Conservation (phyloP, 2,888 invertebrate species). For the Drosophila colorata region DNA sequence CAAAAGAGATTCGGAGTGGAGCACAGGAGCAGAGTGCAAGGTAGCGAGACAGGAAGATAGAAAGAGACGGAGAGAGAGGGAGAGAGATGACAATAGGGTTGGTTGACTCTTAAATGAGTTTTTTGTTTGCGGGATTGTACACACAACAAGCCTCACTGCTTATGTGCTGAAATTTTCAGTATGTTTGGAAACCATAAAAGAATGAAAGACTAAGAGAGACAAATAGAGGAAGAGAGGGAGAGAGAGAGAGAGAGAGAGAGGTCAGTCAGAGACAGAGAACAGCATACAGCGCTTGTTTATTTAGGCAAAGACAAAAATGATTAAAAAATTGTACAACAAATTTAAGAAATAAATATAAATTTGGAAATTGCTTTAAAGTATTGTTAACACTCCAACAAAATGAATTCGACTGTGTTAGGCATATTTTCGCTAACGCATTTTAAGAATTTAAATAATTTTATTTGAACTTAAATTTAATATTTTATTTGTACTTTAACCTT, state of each 20-base stretch:
- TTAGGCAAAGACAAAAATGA: slow-evolving; percentile 41
- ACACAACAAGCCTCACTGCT: slow-evolving; percentile 7
- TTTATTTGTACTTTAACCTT: too few species aligned
- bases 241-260: background rate
- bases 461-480: too few species aligned
- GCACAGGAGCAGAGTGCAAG: background rate
- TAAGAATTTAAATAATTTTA: too few species aligned
- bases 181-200: slow-evolving; percentile 11
- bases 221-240: background rate
- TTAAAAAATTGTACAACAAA: slow-evolving; percentile 44
- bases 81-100: slow-evolving; percentile 6
- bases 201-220: background rate
- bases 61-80: background rate
- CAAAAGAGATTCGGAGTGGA: slow-evolving; percentile 36
- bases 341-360: slow-evolving; percentile 24
- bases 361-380: too few species aligned
- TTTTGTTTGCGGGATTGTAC: slow-evolving; percentile 7
- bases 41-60: slow-evolving; percentile 2
- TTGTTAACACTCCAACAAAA: too few species aligned
- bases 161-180: slow-evolving; percentile 27
- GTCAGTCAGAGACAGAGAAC: too few species aligned
- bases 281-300: slow-evolving; percentile 48
- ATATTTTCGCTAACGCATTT: too few species aligned
- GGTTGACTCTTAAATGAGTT: slow-evolving; percentile 32
- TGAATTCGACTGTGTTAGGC: too few species aligned